Percentiles rank a stretch among this genome's conserved stretches.
Conservation (phyloP, 2,797 vertebrate genomes). For the Acanthurus leucopareius region DNA sequence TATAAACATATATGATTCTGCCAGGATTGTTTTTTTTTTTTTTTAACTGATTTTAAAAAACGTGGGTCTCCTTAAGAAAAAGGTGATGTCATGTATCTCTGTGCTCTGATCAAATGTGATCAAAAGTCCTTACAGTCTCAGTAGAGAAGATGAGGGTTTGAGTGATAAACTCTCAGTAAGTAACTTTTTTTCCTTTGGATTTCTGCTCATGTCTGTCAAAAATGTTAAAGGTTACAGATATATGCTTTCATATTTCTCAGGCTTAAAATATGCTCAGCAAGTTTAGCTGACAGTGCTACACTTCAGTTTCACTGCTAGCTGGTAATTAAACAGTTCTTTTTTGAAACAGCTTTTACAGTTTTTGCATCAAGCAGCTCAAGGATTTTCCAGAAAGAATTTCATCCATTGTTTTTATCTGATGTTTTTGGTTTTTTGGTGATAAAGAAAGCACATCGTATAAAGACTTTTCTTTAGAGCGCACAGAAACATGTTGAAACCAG, state of each 20-base stretch:
- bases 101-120: neutral
- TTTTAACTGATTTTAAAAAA: neutral
- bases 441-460: neutral
- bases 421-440: neutral
- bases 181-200: neutral
- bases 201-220: neutral
- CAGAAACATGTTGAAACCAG: conserved; percentile 8
- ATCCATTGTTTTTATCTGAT: neutral
- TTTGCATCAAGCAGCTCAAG: conserved; percentile 3
- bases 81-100: neutral
- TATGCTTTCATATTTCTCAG: neutral
- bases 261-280: conserved; percentile 1
- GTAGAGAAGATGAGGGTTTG: neutral
- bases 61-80: neutral
- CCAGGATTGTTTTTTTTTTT: neutral
- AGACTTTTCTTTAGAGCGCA: neutral
- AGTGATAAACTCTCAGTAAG: neutral
- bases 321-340: conserved; percentile 22
- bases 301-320: conserved; percentile 4
- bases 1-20: neutral
- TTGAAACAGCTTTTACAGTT: neutral
- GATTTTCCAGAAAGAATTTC: neutral
- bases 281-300: conserved; percentile 3
- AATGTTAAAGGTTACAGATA: conserved; percentile 11
- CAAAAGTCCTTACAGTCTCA: neutral